Base-by-base conservation (phyloP, 2,113 vertebrate species). In the Xenus cinereus region DNA sequence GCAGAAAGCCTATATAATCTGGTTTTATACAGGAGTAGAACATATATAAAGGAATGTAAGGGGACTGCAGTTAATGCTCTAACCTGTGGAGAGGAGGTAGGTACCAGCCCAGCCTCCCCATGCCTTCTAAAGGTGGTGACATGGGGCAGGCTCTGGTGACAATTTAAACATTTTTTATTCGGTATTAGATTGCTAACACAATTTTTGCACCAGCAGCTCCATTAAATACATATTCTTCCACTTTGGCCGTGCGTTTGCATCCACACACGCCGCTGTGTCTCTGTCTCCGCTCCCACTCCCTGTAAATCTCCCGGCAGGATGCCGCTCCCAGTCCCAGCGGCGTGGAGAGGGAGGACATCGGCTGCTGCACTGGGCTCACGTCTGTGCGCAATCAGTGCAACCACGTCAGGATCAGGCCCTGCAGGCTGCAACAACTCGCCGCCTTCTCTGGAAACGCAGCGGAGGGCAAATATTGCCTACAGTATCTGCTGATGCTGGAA, bases 391-490 rank as follows among this genome's bases (percentile, higher is more conserved):
- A 0, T 26, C 2, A 1, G 69, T 53, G 87, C 56, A 45, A 15
- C 59, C 50, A 56, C 5, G 0, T 50, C 88, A 84, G 79, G 80
- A 91, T 76, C 50, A 69, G 50, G 53, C 66, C 81, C 63, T 12
- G 11, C 5, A 6, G 45, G 72, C 74, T 89, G 94, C 82, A 56
- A 90, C 67, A 85, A 48, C 67, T 88, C 18, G 9, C 51, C 2
- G 1, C 4, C 60, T 66, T 77, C 69, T 56, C 76, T 69, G 81
- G 50, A 77, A 87, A 96, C 0, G 18, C 15, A 7, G 63, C 66
- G 71, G 59, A 75, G 80, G 78, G 91, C 72, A 95, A 94, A 93
- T 94, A 95, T 41, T 93, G 96, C 91, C 96, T 86, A 56, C 33
- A 14, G 39, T 62, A 66, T 79, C 48, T 90, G 84, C 92, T 91